These are phyloP conservation scores for Hypomecis punctinalis DNA, from an alignment of 2,888 invertebrate genomes.

Conservation along the genomic window DNA sequence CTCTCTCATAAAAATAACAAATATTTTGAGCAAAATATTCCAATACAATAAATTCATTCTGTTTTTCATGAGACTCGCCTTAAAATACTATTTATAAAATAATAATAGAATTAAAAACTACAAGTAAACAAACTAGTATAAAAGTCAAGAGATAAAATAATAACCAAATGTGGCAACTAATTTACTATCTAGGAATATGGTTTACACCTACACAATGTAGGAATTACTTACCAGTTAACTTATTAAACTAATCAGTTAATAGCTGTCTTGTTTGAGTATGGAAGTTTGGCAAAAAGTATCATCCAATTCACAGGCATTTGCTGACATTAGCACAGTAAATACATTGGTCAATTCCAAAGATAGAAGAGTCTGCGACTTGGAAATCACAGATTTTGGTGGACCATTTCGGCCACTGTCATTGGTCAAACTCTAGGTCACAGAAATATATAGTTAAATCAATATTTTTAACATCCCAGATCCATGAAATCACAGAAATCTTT, in stretches of 20 bases:
- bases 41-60: constrained; percentile 2
- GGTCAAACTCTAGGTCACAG: no score
- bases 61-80: neutral
- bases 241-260: constrained; percentile 9
- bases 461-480: no score
- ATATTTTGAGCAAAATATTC: constrained; percentile 2
- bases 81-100: constrained; percentile 3
- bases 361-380: no score
- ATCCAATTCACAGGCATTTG: constrained; percentile 8
- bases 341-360: neutral
- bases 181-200: constrained; percentile 1
- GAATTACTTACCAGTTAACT: constrained; percentile 5
- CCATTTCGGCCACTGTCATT: no score
- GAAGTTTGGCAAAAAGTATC: constrained; percentile 14
- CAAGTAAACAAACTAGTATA: constrained; percentile 16
- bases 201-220: neutral
- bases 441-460: no score
- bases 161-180: neutral
- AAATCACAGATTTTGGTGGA: no score
- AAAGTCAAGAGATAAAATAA: constrained; percentile 8
- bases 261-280: constrained; percentile 13
- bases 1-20: neutral
- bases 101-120: constrained; percentile 13
- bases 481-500: no score
- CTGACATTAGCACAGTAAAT: neutral